Evolutionary conservation across 2,797 vertebrate genomes (phyloP).

Genomic region (Glossophaga mutica): DNA sequence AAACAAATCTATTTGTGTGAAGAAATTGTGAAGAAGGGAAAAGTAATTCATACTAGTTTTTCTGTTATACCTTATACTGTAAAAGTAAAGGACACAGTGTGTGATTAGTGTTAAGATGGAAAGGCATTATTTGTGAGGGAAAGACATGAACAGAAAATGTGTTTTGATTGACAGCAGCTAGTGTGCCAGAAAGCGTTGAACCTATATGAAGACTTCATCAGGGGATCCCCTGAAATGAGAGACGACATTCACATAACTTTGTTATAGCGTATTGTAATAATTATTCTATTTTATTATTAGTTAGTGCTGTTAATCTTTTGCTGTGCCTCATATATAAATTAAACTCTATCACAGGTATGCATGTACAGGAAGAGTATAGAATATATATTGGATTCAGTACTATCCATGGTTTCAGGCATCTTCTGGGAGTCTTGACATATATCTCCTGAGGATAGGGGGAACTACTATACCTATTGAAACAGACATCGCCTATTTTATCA

Average conservation of each 20-base stretch:
- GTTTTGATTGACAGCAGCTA: not conserved
- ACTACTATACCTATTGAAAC: not conserved
- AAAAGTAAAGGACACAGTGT: not conserved
- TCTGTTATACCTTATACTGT: not conserved
- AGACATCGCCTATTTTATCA: not conserved
- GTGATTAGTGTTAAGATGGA: not conserved
- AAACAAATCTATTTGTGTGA: not conserved
- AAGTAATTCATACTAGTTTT: not conserved
- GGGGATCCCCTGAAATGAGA: not conserved
- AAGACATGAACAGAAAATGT: not conserved
- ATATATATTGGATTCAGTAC: not conserved
- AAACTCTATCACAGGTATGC: not conserved
- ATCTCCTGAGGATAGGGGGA: not conserved
- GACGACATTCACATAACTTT: not conserved
- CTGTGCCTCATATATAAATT: not conserved
- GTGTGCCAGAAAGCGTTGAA: not conserved
- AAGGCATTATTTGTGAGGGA: not conserved
- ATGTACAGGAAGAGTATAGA: not conserved
- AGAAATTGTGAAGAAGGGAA: not conserved
- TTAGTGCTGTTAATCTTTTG: not conserved
- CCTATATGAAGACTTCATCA: not conserved
- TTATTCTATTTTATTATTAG: not conserved
- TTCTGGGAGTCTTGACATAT: not conserved
- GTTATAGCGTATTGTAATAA: not conserved
- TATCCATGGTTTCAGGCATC: not conserved